Conservation (phyloP, 2,888 invertebrate genomes). For the Suillia variegata region DNA sequence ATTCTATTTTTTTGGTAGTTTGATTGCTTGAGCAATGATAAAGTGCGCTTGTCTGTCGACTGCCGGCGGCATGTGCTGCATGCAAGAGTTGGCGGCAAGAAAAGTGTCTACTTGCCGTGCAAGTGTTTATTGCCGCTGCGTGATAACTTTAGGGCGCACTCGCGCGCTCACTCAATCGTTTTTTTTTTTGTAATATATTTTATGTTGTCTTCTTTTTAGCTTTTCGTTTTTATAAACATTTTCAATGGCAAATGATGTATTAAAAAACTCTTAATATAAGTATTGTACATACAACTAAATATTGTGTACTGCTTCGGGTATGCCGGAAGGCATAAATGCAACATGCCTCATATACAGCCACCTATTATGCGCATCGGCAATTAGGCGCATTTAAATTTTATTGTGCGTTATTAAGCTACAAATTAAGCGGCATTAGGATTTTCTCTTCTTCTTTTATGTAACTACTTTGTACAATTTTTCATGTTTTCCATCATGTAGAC, state of each 20-base stretch:
- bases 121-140: slow-evolving; percentile 23
- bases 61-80: too few species aligned
- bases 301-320: background rate
- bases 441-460: too few species aligned
- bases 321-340: too few species aligned
- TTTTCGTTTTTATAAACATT: background rate
- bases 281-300: too few species aligned
- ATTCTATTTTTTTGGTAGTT: too few species aligned
- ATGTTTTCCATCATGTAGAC: background rate
- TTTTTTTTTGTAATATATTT: background rate
- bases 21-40: too few species aligned
- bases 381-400: background rate
- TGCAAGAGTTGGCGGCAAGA: background rate
- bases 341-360: too few species aligned
- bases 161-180: background rate
- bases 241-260: too few species aligned
- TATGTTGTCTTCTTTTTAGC: background rate
- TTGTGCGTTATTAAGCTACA: background rate
- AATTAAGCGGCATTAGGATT: background rate
- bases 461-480: too few species aligned
- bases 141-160: background rate
- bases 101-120: too few species aligned
- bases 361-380: background rate
- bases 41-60: too few species aligned
- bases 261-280: too few species aligned